Conservation (phyloP, 37 sponge, comb jelly and placozoan genomes). For the Bolinopsis microptera region DNA sequence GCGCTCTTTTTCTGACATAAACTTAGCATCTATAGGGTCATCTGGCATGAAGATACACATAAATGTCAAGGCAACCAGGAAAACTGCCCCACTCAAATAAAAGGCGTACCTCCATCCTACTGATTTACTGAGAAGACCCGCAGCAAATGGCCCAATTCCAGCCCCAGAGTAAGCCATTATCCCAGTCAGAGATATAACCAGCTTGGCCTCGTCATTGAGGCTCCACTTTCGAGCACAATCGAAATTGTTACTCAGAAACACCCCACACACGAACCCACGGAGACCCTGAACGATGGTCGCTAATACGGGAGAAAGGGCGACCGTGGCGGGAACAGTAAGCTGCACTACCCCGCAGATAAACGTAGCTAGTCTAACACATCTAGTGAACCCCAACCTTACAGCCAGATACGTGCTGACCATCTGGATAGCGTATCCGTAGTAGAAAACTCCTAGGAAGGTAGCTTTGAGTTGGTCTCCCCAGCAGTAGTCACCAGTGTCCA, state of each 20-base stretch:
- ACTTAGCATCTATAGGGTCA: background rate
- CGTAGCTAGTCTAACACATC: background rate
- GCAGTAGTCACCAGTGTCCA: background rate
- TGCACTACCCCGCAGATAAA: background rate
- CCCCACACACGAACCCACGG: background rate
- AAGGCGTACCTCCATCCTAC: background rate
- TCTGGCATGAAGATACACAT: background rate
- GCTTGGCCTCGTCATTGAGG: background rate
- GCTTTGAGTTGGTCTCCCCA: background rate
- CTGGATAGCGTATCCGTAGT: background rate
- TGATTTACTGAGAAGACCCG: background rate
- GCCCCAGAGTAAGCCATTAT: background rate
- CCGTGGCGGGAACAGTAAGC: background rate
- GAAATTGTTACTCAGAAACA: background rate
- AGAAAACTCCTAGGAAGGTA: background rate
- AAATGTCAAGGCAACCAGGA: background rate
- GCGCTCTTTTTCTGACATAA: background rate
- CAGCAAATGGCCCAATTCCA: background rate
- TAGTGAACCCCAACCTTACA: background rate
- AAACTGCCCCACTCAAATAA: background rate
- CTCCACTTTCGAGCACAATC: background rate
- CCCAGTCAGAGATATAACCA: background rate
- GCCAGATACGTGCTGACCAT: background rate
- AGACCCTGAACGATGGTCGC: background rate
- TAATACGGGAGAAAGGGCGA: background rate